Conservation (phyloP, 2,888 invertebrate genomes). For the Subacronicta megacephala region DNA sequence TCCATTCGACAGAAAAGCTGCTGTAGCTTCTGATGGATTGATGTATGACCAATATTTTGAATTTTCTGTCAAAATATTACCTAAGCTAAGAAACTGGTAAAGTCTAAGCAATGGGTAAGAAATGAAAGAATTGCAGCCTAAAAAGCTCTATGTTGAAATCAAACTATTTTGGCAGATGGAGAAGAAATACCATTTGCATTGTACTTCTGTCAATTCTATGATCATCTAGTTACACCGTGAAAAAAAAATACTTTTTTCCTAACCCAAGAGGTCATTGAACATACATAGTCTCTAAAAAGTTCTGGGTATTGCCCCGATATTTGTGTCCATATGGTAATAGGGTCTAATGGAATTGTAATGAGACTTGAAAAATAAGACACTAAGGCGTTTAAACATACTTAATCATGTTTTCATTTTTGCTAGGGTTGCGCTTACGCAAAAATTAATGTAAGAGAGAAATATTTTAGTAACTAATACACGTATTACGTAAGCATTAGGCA, state of each 20-base stretch:
- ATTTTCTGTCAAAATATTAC: too few species aligned
- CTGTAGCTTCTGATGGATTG: too few species aligned
- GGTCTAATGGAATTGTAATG: slow-evolving; percentile 41
- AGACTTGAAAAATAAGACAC: slow-evolving; percentile 43
- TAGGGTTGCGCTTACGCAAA: slow-evolving; percentile 14
- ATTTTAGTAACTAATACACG: too few species aligned
- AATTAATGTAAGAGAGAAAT: neutral
- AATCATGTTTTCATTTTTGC: slow-evolving; percentile 14
- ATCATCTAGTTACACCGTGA: neutral
- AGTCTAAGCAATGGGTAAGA: too few species aligned
- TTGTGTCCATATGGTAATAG: slow-evolving; percentile 46
- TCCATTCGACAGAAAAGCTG: too few species aligned
- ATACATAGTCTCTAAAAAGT: slow-evolving; percentile 16
- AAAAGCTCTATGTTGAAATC: too few species aligned
- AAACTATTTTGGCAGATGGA: too few species aligned
- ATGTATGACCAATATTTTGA: too few species aligned
- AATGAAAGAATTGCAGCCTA: too few species aligned
- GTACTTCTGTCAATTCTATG: slow-evolving; percentile 5
- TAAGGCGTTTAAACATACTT: slow-evolving; percentile 34
- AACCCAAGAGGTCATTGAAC: slow-evolving; percentile 35
- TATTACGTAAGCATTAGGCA: too few species aligned
- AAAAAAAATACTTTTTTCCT: neutral
- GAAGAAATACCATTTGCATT: neutral
- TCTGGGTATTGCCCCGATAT: slow-evolving; percentile 48
- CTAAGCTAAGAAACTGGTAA: too few species aligned